A percentile compares a stretch with the other conserved stretches of the same genome.
Evolutionary conservation across 2,888 invertebrate species (phyloP).

Genomic region (Machimus atricapillus): DNA sequence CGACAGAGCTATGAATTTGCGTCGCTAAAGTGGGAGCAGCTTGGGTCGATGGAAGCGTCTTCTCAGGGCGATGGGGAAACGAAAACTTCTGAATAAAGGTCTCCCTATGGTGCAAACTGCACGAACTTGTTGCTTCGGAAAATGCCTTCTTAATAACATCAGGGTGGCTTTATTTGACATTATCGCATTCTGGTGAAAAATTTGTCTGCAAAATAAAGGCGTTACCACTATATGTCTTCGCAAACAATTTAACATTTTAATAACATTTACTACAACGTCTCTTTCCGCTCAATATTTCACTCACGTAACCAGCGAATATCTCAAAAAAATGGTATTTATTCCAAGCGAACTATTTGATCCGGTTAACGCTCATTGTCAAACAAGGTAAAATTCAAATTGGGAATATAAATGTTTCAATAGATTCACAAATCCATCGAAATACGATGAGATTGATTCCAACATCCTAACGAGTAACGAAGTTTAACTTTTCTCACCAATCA

Average conservation of each 20-base stretch:
- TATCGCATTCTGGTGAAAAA: not conserved
- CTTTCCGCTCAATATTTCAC: not conserved
- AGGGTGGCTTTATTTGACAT: not conserved
- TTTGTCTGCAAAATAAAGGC: not conserved
- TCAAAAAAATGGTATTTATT: not conserved
- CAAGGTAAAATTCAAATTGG: not conserved
- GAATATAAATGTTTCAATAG: not conserved
- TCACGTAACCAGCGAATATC: not conserved
- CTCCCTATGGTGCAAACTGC: not conserved
- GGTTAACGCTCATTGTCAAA: not conserved
- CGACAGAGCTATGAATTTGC: not conserved
- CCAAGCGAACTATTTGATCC: not conserved
- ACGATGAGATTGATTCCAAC: not conserved
- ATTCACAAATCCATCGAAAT: not conserved
- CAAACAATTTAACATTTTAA: not conserved
- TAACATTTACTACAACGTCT: not conserved
- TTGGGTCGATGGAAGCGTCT: not conserved
- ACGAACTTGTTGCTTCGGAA: not conserved
- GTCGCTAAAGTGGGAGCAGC: not conserved
- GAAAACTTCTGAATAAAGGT: not conserved
- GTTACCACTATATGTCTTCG: not conserved
- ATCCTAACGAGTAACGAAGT: not conserved
- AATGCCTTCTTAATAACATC: not conserved
- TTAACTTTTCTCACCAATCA: not conserved
- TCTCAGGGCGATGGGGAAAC: not conserved